Evolutionary conservation across 1,140 invertebrate genomes (phyloP).

Genomic region (Cydia splendana): DNA sequence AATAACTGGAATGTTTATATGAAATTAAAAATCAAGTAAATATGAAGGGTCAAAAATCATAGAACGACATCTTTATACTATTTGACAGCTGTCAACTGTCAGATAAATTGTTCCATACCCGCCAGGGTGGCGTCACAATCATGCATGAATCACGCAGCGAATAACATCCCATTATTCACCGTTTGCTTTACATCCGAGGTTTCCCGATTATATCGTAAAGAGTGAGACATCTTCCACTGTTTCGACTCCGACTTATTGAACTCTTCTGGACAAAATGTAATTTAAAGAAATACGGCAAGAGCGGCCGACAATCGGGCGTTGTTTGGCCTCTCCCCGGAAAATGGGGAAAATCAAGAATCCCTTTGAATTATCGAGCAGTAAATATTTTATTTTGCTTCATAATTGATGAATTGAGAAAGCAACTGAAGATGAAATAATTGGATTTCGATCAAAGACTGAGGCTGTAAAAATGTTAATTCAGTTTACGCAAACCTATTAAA

Average conservation of each 20-base stretch:
- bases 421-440: slow-evolving; percentile 13
- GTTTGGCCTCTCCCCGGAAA: slow-evolving; percentile 25
- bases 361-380: slow-evolving; percentile 28
- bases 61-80: too few species aligned
- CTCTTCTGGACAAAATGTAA: slow-evolving; percentile 43
- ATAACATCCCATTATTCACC: too few species aligned
- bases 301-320: slow-evolving; percentile 37
- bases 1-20: too few species aligned
- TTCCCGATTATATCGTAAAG: background rate
- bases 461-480: background rate
- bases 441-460: slow-evolving; percentile 9
- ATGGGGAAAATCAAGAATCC: slow-evolving; percentile 2
- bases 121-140: too few species aligned
- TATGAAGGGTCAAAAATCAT: too few species aligned
- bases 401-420: slow-evolving; percentile 29
- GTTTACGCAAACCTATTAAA: background rate
- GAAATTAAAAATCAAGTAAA: too few species aligned
- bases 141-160: too few species aligned
- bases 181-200: too few species aligned
- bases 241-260: slow-evolving; percentile 35
- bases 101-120: too few species aligned
- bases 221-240: slow-evolving; percentile 1
- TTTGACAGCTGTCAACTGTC: too few species aligned
- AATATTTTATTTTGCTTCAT: slow-evolving; percentile 28
- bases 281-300: slow-evolving; percentile 48